Evolutionary conservation across 2,797 vertebrate species (phyloP).

Genomic region (Enteromius treurensis): DNA sequence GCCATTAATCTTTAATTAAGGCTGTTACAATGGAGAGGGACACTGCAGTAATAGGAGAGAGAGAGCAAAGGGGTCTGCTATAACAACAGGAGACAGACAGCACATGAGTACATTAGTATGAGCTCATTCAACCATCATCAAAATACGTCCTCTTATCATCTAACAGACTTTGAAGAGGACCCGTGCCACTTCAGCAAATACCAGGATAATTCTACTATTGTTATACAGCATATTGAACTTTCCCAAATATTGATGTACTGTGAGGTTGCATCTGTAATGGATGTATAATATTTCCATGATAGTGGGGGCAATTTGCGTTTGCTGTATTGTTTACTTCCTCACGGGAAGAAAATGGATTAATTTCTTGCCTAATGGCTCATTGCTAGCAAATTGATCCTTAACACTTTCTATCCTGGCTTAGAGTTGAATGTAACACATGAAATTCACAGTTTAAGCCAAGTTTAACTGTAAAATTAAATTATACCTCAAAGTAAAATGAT

Average conservation of each 20-base stretch:
- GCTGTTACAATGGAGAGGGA: conserved; percentile 69
- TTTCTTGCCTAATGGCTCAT: conserved; percentile 40
- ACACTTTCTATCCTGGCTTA: not conserved
- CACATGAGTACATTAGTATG: conserved; percentile 27
- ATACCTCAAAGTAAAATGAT: not conserved
- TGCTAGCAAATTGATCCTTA: conserved; percentile 47
- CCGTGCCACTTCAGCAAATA: conserved; percentile 19
- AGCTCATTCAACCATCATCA: conserved; percentile 40
- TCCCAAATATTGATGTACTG: conserved; percentile 6
- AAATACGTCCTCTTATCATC: conserved; percentile 34
- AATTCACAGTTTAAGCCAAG: not conserved
- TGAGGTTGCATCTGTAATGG: conserved; percentile 18
- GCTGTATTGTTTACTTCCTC: conserved; percentile 46
- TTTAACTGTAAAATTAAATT: not conserved
- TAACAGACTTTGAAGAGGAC: conserved; percentile 38
- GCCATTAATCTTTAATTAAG: conserved; percentile 81
- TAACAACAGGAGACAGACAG: conserved; percentile 50
- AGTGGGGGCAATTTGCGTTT: conserved; percentile 33
- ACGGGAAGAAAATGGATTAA: conserved; percentile 46
- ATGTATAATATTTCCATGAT: conserved; percentile 48
- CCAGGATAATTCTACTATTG: conserved; percentile 3
- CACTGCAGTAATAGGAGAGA: conserved; percentile 61
- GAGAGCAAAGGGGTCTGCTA: conserved; percentile 43
- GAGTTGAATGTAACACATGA: not conserved
- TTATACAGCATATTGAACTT: not conserved